phyloP scores from a whole-genome alignment of 2,888 invertebrate species.

The Axea sp. region DNA sequence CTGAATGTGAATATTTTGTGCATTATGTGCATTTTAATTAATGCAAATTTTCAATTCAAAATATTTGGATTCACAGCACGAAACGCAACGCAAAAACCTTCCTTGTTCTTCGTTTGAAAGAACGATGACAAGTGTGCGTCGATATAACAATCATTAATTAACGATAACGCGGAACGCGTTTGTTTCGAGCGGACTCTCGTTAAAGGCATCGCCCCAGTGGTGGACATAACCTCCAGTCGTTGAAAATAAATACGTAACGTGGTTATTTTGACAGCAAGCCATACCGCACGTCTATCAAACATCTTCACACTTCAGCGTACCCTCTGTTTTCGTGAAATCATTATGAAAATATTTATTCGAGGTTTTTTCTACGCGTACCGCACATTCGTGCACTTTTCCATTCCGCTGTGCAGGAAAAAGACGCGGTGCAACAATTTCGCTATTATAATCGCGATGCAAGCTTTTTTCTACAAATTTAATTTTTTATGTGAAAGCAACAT shows the following conservation, averaged over 20 bases:
- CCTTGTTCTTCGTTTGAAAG: conserved; percentile 13
- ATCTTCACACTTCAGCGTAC: conserved; percentile 41
- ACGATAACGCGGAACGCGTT: conserved; percentile 24
- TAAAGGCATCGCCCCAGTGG: neutral
- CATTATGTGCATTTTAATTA: conserved; percentile 25
- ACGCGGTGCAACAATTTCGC: conserved; percentile 27
- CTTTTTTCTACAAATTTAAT: no score
- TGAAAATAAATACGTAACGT: conserved; percentile 43
- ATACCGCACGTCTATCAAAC: conserved; percentile 51
- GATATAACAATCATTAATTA: conserved; percentile 24
- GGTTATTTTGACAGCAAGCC: conserved; percentile 43
- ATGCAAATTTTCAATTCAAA: conserved; percentile 28
- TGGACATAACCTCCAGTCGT: conserved; percentile 30
- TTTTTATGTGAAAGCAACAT: no score
- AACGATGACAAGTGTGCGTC: conserved; percentile 18
- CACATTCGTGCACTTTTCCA: conserved; percentile 29
- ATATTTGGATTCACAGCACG: conserved; percentile 23
- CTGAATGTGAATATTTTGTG: conserved; percentile 32
- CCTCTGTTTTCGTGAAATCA: conserved; percentile 48
- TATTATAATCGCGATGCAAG: no score
- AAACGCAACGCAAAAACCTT: conserved; percentile 2
- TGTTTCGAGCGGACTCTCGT: conserved; percentile 12
- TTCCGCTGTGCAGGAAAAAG: conserved; percentile 19
- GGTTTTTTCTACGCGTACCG: conserved; percentile 40
- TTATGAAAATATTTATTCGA: conserved; percentile 52